Percentiles rank a stretch among this genome's conserved stretches.
phyloP scores from a whole-genome alignment of 2,888 invertebrate species.

The Clepsis dumicolana region DNA sequence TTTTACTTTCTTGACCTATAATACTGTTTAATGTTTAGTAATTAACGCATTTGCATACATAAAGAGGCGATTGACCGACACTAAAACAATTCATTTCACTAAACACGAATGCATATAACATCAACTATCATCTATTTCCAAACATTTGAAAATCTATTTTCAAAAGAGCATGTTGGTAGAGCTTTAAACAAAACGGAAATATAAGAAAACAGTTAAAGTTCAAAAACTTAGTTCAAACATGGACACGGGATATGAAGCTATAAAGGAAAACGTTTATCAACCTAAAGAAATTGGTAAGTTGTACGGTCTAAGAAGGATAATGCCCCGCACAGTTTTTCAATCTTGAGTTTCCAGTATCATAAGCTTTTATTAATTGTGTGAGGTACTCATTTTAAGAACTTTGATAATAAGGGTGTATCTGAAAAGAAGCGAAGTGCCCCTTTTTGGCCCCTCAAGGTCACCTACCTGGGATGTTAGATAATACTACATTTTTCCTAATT shows the following conservation, averaged over 20 bases:
- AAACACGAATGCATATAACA: conserved; percentile 26
- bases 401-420: too few species aligned
- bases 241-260: conserved; percentile 23
- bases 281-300: conserved; percentile 25
- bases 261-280: conserved; percentile 2
- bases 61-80: conserved; percentile 31
- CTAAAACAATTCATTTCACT: conserved; percentile 20
- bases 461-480: too few species aligned
- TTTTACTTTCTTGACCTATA: conserved; percentile 14
- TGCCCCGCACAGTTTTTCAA: too few species aligned
- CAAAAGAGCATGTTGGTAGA: conserved; percentile 20
- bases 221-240: conserved; percentile 7
- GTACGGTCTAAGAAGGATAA: too few species aligned
- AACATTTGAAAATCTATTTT: conserved; percentile 14
- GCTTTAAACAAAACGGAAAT: not conserved
- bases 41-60: conserved; percentile 29
- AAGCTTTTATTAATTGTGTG: too few species aligned
- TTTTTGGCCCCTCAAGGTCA: too few species aligned
- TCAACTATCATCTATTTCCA: not conserved
- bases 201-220: not conserved
- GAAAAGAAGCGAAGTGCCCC: too few species aligned
- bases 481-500: too few species aligned
- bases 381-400: too few species aligned
- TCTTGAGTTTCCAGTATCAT: too few species aligned
- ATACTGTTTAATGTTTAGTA: conserved; percentile 21